These are phyloP conservation scores for Trypoxylus dichotomus DNA, from an alignment of 1,140 invertebrate genomes.

Conservation along the genomic window DNA sequence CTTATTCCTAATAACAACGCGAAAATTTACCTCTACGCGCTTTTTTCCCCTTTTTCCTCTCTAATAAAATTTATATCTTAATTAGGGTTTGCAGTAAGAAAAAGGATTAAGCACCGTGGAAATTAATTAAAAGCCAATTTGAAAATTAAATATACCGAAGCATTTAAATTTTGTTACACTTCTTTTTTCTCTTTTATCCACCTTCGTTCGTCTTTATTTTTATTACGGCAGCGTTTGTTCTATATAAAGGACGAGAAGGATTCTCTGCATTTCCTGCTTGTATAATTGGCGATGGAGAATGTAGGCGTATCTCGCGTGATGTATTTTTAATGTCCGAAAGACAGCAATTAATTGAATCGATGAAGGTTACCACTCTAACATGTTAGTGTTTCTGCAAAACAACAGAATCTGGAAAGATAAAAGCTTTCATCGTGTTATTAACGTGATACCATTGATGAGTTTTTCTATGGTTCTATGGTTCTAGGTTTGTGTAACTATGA, in stretches of 20 bases:
- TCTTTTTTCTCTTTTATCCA: background rate
- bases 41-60: conserved; percentile 20
- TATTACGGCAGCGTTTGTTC: background rate
- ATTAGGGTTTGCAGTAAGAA: conserved; percentile 24
- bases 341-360: too few relatives aligned
- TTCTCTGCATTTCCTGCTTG: background rate
- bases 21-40: conserved; percentile 19
- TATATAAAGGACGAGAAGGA: background rate
- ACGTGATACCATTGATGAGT: too few relatives aligned
- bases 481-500: too few relatives aligned
- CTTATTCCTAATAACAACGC: conserved; percentile 13
- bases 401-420: too few relatives aligned
- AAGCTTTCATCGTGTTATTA: too few relatives aligned
- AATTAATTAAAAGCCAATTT: conserved; percentile 25
- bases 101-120: conserved; percentile 18
- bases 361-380: too few relatives aligned
- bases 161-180: conserved; percentile 17
- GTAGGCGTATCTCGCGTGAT: background rate
- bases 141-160: conserved; percentile 25
- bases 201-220: background rate
- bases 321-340: background rate
- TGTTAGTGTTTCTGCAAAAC: too few relatives aligned
- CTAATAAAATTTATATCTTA: conserved; percentile 26
- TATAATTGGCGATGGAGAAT: background rate
- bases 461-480: too few relatives aligned